Evolutionary conservation across 2,113 vertebrate genomes (phyloP), one percentile per base, ranked within the genome.

Genomic region (Xiphorhynchus elegans): DNA sequence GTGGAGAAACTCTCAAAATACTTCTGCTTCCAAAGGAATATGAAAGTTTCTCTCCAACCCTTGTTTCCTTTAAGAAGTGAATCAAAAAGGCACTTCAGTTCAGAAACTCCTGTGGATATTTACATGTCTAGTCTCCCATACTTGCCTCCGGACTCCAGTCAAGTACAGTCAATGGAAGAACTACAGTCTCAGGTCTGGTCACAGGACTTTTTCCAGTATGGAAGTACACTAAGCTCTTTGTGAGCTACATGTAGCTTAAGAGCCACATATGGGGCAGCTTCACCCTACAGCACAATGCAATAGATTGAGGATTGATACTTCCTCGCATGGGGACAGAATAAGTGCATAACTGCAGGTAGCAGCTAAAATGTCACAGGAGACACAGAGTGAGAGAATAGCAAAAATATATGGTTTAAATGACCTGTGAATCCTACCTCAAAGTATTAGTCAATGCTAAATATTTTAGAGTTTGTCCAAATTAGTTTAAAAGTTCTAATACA

Each of bases 291-390:
- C 5, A 40, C 16, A 77, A 25, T 9, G 17, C 8, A 52, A 19
- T 15, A 11, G 2, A 0, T 8, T 11, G 13, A 50, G 23, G 24
- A 20, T 40, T 53, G n/a, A n/a, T n/a, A 2, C 4, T 81, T 73
- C 62, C n/a, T 55, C 24, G 26, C 15, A 7, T 49, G 8, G 6
- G 3, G 29, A 53, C 14, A 84, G 4, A 77, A 50, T 16, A 64
- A 52, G 15, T 6, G 23, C 26, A 9, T 26, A 37, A 8, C 33
- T 60, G 13, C 28, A 23, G 26, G 35, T 17, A 42, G 47, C 18
- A 72, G 24, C 23, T 49, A 37, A 47, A 39, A 12, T 18, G 13
- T 24, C 75, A 60, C 21, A 73, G 37, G 17, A 64, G 39, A 68
- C 17, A 39, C 16, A 84, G 49, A 40, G 11, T n/a, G 40, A 70